phyloP scores from a whole-genome alignment of 1,140 invertebrate species.

The Probaryconus sp. region DNA sequence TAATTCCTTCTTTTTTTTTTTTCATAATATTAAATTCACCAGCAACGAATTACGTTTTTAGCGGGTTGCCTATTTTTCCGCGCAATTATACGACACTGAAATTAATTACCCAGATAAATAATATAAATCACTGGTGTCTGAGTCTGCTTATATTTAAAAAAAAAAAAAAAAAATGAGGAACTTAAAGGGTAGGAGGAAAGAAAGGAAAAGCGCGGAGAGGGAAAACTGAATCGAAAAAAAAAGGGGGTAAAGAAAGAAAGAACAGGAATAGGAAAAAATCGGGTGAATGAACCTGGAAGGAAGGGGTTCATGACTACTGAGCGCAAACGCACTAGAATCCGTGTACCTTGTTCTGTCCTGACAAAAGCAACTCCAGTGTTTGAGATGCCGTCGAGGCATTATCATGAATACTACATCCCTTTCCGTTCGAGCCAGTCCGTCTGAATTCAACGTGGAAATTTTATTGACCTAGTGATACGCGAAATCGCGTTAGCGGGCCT shows the following conservation, averaged over 20 bases:
- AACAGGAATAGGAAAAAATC: conserved; percentile 55
- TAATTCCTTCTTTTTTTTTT: conserved; percentile 9
- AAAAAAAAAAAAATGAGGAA: conserved; percentile 11
- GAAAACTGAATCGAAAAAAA: not conserved
- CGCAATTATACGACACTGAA: conserved; percentile 4
- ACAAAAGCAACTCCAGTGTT: conserved; percentile 62
- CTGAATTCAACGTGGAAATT: conserved; percentile 32
- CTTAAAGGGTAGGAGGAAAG: not conserved
- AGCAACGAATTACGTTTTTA: not conserved
- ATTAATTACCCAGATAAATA: conserved; percentile 45
- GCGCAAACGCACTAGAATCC: conserved; percentile 61
- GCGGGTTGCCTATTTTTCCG: conserved; percentile 1
- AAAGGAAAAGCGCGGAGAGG: not conserved
- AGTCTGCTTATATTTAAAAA: conserved; percentile 14
- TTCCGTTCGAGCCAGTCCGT: conserved; percentile 4
- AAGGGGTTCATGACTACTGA: conserved; percentile 59
- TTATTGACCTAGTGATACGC: conserved; percentile 52
- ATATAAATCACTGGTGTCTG: conserved; percentile 30
- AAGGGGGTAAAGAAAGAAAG: conserved; percentile 6
- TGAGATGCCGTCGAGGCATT: conserved; percentile 58
- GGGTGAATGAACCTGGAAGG: conserved; percentile 60
- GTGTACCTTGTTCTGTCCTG: conserved; percentile 60
- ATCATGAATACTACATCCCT: conserved; percentile 29
- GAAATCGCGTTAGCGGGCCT: conserved; percentile 12
- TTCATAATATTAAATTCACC: conserved; percentile 14